Evolutionary conservation across 2,113 vertebrate genomes (phyloP), one percentile per base, ranked within the genome.

Genomic region (Dryoscopus gambensis): DNA sequence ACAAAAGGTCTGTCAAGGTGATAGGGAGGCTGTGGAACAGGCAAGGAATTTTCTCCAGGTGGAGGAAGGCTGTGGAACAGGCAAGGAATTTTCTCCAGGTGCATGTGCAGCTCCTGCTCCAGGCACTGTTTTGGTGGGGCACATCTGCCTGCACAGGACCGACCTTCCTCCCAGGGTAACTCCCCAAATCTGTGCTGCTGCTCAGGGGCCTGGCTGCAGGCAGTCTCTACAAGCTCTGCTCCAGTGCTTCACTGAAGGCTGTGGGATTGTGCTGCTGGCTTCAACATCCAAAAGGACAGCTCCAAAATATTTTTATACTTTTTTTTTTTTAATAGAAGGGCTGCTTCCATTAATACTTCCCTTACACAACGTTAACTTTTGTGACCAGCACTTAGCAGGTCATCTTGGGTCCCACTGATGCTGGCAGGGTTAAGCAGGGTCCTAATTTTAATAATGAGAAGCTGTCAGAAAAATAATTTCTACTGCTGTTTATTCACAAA

Each of bases 361-460:
- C 65, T 63, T 64, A 64, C 7, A 15, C 79, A 68, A 49, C 68
- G 68, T 95, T 89, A 84, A 84, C 64, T 87, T 88, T 35, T 53
- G 49, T 89, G 79, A 75, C 92, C 17, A 4, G 79, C 88, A 90
- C 85, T 96, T 94, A 93, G 90, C 80, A 78, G 95, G 96, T 97
- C 92, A 90, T 68, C 79, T 37, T 15, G 56, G 90, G 85, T 89
- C 76, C 83, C 39, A 17, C 80, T 96, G 94, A 92, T 35, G 6
- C 11, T 8, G 46, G 83, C 86, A 92, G 96, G 95, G 95, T 94
- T 96, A 93, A 87, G 69, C 44, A 4, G 52, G 73, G 65, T 44
- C 88, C 73, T 91, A 37, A 77, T 94, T 96, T 95, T 92, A 90
- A 96, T 96, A 94, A 92, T 60, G 76, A 94, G 85, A 86, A 95